phyloP scores from a whole-genome alignment of 1,140 invertebrate genomes.

The Meloidogyne exigua region DNA sequence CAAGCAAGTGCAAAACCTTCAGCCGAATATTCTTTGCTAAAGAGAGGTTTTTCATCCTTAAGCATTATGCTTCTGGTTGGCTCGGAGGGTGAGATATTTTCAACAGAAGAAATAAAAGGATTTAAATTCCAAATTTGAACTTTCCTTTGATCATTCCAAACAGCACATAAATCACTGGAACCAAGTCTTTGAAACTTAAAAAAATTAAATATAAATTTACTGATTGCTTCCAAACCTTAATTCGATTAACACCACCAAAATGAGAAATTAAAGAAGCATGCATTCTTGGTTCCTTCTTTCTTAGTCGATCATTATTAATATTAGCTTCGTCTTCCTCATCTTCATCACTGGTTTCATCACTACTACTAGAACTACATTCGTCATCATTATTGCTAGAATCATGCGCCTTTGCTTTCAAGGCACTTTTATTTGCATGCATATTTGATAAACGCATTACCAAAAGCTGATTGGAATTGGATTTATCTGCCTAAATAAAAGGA shows the following conservation, averaged over 20 bases:
- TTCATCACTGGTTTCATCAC: constrained; percentile 34
- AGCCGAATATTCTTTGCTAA: constrained; percentile 80
- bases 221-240: too few relatives aligned
- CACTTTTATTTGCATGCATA: constrained; percentile 46
- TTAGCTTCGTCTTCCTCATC: constrained; percentile 46
- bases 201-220: background rate
- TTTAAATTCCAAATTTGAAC: constrained; percentile 51
- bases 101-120: constrained; percentile 22
- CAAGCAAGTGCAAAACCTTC: constrained; percentile 95
- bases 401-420: constrained; percentile 27
- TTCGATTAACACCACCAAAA: constrained; percentile 45
- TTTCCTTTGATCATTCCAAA: constrained; percentile 50
- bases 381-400: constrained; percentile 11
- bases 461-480: constrained; percentile 45
- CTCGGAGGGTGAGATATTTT: constrained; percentile 6
- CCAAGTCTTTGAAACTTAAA: constrained; percentile 44
- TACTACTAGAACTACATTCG: constrained; percentile 19
- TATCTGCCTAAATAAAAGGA: constrained; percentile 35
- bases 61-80: constrained; percentile 41
- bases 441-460: constrained; percentile 46
- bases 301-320: constrained; percentile 2
- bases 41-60: constrained; percentile 72
- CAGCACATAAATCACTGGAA: constrained; percentile 37
- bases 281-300: constrained; percentile 31
- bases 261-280: constrained; percentile 51